Percentiles rank a stretch among this genome's conserved stretches.
phyloP scores from a whole-genome alignment of 2,888 invertebrate species.

The Uloborus plumipes region DNA sequence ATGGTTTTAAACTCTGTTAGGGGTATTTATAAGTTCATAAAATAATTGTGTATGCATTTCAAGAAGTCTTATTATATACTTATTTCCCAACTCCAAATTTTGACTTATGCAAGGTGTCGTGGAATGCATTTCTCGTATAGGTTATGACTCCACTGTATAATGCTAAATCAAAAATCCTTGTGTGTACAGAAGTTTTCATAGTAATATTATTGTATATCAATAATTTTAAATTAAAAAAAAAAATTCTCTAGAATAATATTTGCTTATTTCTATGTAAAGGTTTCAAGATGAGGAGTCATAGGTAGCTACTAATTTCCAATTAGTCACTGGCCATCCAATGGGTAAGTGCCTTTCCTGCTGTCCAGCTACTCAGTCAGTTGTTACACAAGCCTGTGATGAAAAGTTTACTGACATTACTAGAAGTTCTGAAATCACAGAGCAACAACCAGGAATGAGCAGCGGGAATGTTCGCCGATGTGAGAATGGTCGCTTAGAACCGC shows the following conservation, averaged over 20 bases:
- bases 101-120: too few relatives aligned
- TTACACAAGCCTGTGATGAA: conserved; percentile 43
- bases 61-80: too few relatives aligned
- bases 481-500: conserved; percentile 37
- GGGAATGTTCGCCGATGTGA: conserved; percentile 19
- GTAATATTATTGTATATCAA: too few relatives aligned
- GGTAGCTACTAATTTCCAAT: conserved; percentile 34
- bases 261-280: conserved; percentile 1
- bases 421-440: conserved; percentile 32
- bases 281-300: conserved; percentile 46
- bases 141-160: too few relatives aligned
- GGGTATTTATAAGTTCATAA: too few relatives aligned
- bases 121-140: too few relatives aligned
- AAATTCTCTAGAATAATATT: background rate
- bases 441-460: conserved; percentile 42
- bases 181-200: too few relatives aligned
- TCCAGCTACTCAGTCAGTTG: conserved; percentile 53
- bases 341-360: conserved; percentile 66
- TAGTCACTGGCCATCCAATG: conserved; percentile 61
- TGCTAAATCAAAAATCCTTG: too few relatives aligned
- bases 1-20: too few relatives aligned
- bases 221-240: too few relatives aligned
- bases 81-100: too few relatives aligned
- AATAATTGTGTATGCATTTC: too few relatives aligned
- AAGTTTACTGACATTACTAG: conserved; percentile 46